phyloP scores from a whole-genome alignment of 2,113 vertebrate species.

The Microcebus murinus region DNA sequence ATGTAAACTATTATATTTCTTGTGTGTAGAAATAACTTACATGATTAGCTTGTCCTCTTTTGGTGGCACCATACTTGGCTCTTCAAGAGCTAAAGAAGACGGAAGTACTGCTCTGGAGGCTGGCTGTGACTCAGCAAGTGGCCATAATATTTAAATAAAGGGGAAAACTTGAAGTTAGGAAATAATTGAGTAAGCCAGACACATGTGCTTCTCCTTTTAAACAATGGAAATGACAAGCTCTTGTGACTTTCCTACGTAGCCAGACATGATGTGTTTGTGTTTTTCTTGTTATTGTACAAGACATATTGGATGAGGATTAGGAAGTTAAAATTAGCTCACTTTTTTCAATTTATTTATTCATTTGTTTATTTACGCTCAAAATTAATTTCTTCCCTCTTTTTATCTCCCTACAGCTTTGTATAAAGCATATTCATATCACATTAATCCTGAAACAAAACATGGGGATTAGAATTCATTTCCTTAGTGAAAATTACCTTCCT shows the following conservation, averaged over 20 bases:
- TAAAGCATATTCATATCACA: not conserved
- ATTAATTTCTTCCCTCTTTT: not conserved
- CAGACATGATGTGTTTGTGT: not conserved
- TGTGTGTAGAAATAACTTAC: not conserved
- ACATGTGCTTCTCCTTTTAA: constrained; percentile 48
- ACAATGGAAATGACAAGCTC: constrained; percentile 19
- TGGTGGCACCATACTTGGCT: not conserved
- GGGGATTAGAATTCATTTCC: not conserved
- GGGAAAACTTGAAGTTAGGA: constrained; percentile 38
- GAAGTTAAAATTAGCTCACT: constrained; percentile 5
- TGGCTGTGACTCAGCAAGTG: constrained; percentile 40
- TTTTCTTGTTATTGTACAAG: constrained; percentile 8
- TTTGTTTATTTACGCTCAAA: not conserved
- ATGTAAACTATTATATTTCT: not conserved
- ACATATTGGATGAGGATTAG: not conserved
- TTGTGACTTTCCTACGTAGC: not conserved
- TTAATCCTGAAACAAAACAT: constrained; percentile 37
- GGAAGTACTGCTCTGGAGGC: not conserved
- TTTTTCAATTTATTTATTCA: not conserved
- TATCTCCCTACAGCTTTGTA: not conserved
- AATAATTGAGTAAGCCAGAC: constrained; percentile 21
- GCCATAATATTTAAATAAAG: constrained; percentile 36
- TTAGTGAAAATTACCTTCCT: constrained; percentile 47
- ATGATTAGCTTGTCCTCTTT: not conserved
- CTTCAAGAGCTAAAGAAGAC: not conserved